Evolutionary conservation across 1,140 invertebrate genomes (phyloP).

Genomic region (Drosophila nigrodunni): DNA sequence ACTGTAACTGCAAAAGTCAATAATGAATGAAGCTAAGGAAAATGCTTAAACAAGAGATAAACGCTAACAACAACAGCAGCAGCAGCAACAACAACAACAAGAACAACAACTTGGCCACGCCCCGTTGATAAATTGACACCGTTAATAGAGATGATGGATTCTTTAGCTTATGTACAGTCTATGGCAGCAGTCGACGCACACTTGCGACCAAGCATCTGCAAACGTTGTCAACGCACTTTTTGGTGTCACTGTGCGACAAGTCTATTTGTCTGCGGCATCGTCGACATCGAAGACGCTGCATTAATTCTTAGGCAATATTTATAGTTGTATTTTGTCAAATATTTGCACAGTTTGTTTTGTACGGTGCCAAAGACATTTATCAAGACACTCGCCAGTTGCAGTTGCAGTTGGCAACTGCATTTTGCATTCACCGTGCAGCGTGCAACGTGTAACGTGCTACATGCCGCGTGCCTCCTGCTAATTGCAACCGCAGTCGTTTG

Average conservation of each 20-base stretch:
- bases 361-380: conserved; percentile 79
- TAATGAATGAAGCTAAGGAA: conserved; percentile 51
- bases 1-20: conserved; percentile 72
- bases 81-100: conserved; percentile 20
- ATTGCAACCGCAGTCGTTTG: conserved; percentile 73
- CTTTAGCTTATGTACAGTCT: conserved; percentile 32
- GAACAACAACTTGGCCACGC: conserved; percentile 57
- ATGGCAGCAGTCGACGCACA: conserved; percentile 2
- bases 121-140: conserved; percentile 52
- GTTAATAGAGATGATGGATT: conserved; percentile 61
- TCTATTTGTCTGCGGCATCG: conserved; percentile 64
- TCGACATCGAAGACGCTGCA: conserved; percentile 48
- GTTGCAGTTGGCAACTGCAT: conserved; percentile 7
- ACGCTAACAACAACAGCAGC: conserved; percentile 44
- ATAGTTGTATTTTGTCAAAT: conserved; percentile 84
- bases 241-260: conserved; percentile 71
- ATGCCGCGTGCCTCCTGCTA: conserved; percentile 55
- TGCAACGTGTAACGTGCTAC: conserved; percentile 42
- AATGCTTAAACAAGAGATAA: conserved; percentile 73
- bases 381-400: conserved; percentile 57
- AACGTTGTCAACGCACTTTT: conserved; percentile 70
- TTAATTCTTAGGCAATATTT: conserved; percentile 83
- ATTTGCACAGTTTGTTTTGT: conserved; percentile 82
- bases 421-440: conserved; percentile 31
- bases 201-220: conserved; percentile 14